Percentiles rank a stretch among this genome's conserved stretches.
Evolutionary conservation across 2,113 vertebrate genomes (phyloP).

Genomic region (Monopterus albus): DNA sequence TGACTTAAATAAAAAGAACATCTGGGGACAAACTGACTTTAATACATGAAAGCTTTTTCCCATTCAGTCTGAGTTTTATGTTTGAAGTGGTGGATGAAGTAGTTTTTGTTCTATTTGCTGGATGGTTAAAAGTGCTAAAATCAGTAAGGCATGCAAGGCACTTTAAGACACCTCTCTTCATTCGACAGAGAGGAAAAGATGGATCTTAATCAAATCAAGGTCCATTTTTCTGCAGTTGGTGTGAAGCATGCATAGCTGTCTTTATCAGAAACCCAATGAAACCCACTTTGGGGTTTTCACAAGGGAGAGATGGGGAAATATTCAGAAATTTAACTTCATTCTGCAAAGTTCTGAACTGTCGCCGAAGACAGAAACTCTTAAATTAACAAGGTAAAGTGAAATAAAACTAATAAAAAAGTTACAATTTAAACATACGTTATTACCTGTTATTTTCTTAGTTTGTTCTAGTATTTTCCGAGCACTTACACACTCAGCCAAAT

Average conservation of each 20-base stretch:
- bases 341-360: constrained; percentile 22
- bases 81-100: constrained; percentile 55
- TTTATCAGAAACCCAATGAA: constrained; percentile 41
- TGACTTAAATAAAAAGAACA: constrained; percentile 65
- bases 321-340: constrained; percentile 28
- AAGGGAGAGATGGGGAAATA: constrained; percentile 1
- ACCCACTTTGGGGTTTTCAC: constrained; percentile 37
- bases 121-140: constrained; percentile 54
- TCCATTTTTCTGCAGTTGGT: constrained; percentile 42
- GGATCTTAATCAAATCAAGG: constrained; percentile 68
- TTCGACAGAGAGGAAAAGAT: constrained; percentile 42
- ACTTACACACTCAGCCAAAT: neutral
- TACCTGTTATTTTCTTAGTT: neutral
- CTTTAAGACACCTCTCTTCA: constrained; percentile 59
- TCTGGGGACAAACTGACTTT: constrained; percentile 54
- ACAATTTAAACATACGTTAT: neutral
- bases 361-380: neutral
- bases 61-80: constrained; percentile 37
- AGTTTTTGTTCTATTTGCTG: constrained; percentile 59
- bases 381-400: constrained; percentile 4
- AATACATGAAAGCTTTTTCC: constrained; percentile 65
- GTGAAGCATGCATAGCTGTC: constrained; percentile 40
- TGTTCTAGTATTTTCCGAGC: no score
- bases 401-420: neutral
- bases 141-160: constrained; percentile 56